Base-by-base conservation (phyloP, 2,888 invertebrate genomes). In the Lampropteryx suffumata region DNA sequence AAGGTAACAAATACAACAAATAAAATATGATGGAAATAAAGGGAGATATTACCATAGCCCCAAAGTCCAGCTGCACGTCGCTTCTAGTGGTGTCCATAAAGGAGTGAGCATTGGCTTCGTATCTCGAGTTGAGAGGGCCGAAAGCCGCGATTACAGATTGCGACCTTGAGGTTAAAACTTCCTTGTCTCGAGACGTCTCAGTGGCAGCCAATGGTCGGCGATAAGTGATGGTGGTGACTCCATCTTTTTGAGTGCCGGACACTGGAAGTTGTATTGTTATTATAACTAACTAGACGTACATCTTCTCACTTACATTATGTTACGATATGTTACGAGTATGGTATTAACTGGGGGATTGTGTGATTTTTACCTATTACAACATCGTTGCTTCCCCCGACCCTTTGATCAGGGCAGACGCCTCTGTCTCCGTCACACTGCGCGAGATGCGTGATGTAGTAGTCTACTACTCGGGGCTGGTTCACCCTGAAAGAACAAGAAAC, bases 141-240 rank as follows among this genome's bases (percentile, higher is more conserved):
- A 97, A 95, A 3, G 97, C 97, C 0, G 97, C 97, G 44, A 98
- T 95, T 2, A 97, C 94, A 17, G 94, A 95, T 14, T 95, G 94
- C 24, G 95, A 93, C 0, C 93, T 88, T 14, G 94, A 92, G 1
- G 91, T 89, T 0, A 94, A 92, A 41, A 96, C 92, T 58, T 94
- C 92, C 61, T 92, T 90, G 79, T 96, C 96, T 57, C 94, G 94
- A 27, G 91, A 84, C 0, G 94, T 91, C 64, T 96, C 96, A 61
- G 92, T 93, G 0, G 96, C 96, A 48, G 94, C 92, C 42, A 97
- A 85, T 0, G 96, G 95, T 0, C 96, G 92, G 13, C 92, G 93
- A 79, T 95, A 97, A 0, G 94, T 94, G 27, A 97, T 93, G 13
- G 94, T 94, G 0, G 97, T 96, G 0, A 97, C 92, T 0, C 96